Conservation (phyloP, 2,113 vertebrate genomes). For the Odobenus rosmarus region DNA sequence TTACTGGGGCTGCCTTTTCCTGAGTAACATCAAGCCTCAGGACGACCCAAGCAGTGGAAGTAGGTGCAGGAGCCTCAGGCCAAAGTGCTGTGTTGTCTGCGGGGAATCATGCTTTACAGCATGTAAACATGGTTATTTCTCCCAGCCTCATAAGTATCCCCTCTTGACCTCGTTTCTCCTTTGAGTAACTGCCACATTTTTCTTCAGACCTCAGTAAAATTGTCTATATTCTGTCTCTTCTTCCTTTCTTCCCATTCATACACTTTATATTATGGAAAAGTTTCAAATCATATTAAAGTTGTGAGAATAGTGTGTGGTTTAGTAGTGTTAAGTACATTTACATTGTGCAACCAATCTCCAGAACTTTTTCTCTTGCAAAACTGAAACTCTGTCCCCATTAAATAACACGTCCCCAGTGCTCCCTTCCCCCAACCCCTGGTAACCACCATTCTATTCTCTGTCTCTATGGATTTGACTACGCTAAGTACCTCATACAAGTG, state of each 20-base stretch:
- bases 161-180: neutral
- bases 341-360: neutral
- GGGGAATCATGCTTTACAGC: neutral
- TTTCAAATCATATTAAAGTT: neutral
- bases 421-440: neutral
- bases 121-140: neutral
- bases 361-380: neutral
- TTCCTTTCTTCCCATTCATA: neutral
- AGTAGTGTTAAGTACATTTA: neutral
- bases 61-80: neutral
- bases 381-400: neutral
- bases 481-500: neutral
- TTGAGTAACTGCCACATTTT: neutral
- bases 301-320: neutral
- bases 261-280: neutral
- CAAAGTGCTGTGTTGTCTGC: neutral
- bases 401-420: neutral
- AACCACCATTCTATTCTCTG: neutral
- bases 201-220: neutral
- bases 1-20: neutral
- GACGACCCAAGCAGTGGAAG: neutral
- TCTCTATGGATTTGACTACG: too few species aligned
- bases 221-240: neutral
- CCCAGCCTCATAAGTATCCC: neutral
- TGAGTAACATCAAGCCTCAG: neutral